Evolutionary conservation across 2,113 vertebrate genomes (phyloP).

Genomic region (Falco punctatus): DNA sequence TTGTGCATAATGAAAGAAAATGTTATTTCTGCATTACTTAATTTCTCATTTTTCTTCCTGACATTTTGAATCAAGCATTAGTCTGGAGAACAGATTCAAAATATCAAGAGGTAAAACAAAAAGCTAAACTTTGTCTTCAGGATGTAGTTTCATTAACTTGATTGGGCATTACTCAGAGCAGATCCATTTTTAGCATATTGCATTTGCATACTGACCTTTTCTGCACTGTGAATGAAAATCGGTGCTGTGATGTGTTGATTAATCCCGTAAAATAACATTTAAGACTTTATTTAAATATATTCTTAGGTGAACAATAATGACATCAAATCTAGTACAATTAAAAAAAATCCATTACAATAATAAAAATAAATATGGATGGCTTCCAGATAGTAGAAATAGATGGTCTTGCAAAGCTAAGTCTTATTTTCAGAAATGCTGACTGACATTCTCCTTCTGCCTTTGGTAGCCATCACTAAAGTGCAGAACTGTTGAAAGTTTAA

Average conservation of each 20-base stretch:
- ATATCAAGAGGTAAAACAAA: constrained; percentile 53
- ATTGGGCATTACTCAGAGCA: constrained; percentile 26
- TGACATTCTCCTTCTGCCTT: neutral
- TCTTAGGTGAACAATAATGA: neutral
- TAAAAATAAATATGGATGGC: neutral
- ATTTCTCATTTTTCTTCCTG: constrained; percentile 53
- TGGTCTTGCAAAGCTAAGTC: neutral
- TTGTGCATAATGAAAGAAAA: neutral
- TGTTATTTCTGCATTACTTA: constrained; percentile 32
- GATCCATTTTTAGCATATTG: constrained; percentile 35
- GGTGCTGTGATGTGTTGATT: constrained; percentile 8
- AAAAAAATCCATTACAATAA: neutral
- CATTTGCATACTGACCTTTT: constrained; percentile 61
- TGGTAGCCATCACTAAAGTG: neutral
- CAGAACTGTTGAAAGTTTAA: neutral
- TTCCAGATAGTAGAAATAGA: neutral
- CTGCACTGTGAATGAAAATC: neutral
- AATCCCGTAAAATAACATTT: neutral
- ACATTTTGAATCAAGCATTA: constrained; percentile 38
- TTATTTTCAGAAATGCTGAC: neutral
- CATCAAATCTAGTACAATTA: neutral
- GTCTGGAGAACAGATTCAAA: neutral
- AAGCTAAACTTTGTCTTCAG: constrained; percentile 46
- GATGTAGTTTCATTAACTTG: constrained; percentile 49
- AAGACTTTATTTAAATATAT: neutral